phyloP scores from a whole-genome alignment of 2,888 invertebrate genomes.

The Tipula vernalis region DNA sequence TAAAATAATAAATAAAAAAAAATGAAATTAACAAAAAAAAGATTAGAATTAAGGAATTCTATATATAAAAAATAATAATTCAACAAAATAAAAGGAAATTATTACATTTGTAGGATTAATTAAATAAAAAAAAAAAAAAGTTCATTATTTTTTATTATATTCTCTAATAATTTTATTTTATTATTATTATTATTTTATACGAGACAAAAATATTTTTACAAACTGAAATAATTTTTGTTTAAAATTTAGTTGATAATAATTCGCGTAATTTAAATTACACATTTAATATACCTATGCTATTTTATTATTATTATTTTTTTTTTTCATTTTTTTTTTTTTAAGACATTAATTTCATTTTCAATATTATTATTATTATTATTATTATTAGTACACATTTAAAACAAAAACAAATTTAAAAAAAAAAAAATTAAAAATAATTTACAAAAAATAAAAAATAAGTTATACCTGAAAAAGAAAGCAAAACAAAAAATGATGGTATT shows the following conservation, averaged over 20 bases:
- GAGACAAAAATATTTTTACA: neutral
- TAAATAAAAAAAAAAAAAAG: neutral
- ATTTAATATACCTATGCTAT: neutral
- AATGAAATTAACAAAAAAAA: neutral
- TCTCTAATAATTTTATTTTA: slow-evolving; percentile 4
- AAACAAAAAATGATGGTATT: neutral
- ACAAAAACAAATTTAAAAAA: neutral
- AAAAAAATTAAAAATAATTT: neutral
- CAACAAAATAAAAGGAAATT: neutral
- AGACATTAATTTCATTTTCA: neutral
- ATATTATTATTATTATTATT: neutral
- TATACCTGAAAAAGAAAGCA: neutral
- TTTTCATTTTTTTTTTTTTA: neutral
- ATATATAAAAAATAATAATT: neutral
- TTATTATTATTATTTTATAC: neutral
- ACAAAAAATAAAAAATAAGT: neutral
- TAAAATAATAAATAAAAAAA: neutral
- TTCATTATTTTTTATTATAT: neutral
- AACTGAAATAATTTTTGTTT: neutral
- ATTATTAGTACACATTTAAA: neutral
- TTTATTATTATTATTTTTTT: neutral
- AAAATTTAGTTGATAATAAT: neutral
- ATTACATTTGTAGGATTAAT: neutral
- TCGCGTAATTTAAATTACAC: neutral
- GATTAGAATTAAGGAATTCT: neutral